Percentiles rank a stretch among this genome's conserved stretches.
These are phyloP conservation scores for Mythimna impura DNA, from an alignment of 2,888 invertebrate genomes.

Conservation along the genomic window DNA sequence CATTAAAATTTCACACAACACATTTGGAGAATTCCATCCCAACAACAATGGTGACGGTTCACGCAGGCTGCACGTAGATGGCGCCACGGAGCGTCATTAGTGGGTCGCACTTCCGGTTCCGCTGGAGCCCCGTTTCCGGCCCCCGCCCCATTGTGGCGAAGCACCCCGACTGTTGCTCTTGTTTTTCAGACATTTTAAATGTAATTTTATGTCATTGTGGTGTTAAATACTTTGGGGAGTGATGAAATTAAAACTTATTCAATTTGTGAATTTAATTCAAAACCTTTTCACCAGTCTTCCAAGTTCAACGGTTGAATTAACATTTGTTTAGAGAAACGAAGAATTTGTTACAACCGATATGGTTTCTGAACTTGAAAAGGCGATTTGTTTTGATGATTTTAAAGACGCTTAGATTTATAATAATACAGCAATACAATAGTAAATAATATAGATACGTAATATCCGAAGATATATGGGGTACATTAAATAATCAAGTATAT, in stretches of 20 bases:
- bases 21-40: conserved; percentile 51
- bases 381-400: not conserved
- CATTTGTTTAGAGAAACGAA: not conserved
- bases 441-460: not conserved
- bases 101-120: conserved; percentile 78
- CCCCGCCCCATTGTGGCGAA: conserved; percentile 63
- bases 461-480: too few relatives aligned
- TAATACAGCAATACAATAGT: not conserved
- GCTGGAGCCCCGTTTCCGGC: conserved; percentile 67
- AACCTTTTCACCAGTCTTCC: not conserved
- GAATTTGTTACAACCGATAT: not conserved
- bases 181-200: conserved; percentile 66
- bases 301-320: not conserved
- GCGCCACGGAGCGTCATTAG: conserved; percentile 79
- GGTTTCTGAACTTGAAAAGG: not conserved
- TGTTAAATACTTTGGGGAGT: conserved; percentile 42
- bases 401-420: not conserved
- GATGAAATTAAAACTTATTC: conserved; percentile 14
- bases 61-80: conserved; percentile 72
- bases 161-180: conserved; percentile 65
- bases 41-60: conserved; percentile 61
- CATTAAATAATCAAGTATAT: not conserved
- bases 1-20: conserved; percentile 37
- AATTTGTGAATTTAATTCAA: conserved; percentile 25
- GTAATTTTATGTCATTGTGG: conserved; percentile 56